Conservation (phyloP, 2,797 vertebrate species). For the Glossophaga mutica region DNA sequence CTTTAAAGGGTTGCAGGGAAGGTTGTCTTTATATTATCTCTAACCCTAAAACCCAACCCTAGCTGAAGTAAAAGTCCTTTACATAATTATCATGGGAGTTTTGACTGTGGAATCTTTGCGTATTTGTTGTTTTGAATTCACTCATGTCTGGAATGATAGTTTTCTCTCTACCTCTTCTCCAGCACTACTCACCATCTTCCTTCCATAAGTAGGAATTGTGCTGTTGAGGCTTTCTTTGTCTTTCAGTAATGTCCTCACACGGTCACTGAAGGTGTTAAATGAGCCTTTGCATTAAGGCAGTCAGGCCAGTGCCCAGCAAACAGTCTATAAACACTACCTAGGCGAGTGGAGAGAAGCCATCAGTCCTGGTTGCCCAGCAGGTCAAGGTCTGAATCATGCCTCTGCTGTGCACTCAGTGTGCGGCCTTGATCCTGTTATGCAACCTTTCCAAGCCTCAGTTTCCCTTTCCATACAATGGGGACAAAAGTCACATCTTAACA, state of each 20-base stretch:
- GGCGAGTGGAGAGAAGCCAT: background rate
- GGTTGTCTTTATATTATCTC: background rate
- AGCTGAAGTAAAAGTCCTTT: background rate
- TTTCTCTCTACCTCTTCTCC: background rate
- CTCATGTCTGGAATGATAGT: background rate
- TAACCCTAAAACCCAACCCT: background rate
- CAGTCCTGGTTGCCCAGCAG: background rate
- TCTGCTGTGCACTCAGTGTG: rapidly evolving
- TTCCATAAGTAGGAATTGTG: rapidly evolving
- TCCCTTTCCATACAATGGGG: background rate
- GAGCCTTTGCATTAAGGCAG: too few relatives aligned
- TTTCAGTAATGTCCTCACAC: background rate
- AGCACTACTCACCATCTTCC: background rate
- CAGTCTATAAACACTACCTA: rapidly evolving
- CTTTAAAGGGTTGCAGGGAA: background rate
- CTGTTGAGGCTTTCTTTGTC: too few relatives aligned
- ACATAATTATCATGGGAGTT: background rate
- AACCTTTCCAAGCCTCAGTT: background rate
- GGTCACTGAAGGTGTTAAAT: too few relatives aligned
- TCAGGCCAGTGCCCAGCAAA: background rate
- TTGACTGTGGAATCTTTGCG: background rate
- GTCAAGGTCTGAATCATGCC: background rate
- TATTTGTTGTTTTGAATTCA: background rate
- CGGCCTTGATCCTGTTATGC: background rate
- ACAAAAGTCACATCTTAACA: too few relatives aligned